Conservation (phyloP, 1,140 invertebrate genomes). For the Drosophila kikkawai region DNA sequence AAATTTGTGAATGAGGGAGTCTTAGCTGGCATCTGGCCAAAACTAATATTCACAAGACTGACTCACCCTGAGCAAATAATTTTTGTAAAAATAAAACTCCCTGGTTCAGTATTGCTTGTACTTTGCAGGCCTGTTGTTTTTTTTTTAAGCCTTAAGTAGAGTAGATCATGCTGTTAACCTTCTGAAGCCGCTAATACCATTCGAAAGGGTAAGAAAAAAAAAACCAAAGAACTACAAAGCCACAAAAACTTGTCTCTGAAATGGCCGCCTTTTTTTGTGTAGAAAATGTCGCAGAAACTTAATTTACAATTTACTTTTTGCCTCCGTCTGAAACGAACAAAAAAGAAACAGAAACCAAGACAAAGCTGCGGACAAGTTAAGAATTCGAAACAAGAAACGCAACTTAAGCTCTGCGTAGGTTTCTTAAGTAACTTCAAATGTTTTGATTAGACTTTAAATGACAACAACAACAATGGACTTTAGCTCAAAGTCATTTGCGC, state of each 20-base stretch:
- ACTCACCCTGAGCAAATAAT: conserved; percentile 30
- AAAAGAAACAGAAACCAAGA: conserved; percentile 28
- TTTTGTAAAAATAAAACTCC: neutral
- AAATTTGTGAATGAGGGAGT: conserved; percentile 1
- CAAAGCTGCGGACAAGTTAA: conserved; percentile 69
- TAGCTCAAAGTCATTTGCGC: conserved; percentile 63
- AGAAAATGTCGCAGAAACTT: conserved; percentile 51
- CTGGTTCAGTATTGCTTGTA: neutral
- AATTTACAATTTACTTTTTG: conserved; percentile 53
- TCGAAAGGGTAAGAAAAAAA: conserved; percentile 32
- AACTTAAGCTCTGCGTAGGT: conserved; percentile 80
- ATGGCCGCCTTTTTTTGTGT: conserved; percentile 25
- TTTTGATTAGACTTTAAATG: conserved; percentile 82
- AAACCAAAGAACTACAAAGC: conserved; percentile 30
- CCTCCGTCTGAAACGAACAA: conserved; percentile 31
- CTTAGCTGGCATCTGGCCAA: conserved; percentile 34
- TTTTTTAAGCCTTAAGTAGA: conserved; percentile 22
- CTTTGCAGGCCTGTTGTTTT: neutral
- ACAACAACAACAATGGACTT: conserved; percentile 62
- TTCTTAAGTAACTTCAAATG: conserved; percentile 83
- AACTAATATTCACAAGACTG: conserved; percentile 45
- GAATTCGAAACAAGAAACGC: conserved; percentile 81
- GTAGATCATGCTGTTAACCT: conserved; percentile 33
- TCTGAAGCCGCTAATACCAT: conserved; percentile 26
- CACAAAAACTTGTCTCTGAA: conserved; percentile 34